Percentiles rank a stretch among this genome's conserved stretches.
These are phyloP conservation scores for Cheilosia pagana DNA, from an alignment of 2,888 invertebrate species.

Conservation along the genomic window DNA sequence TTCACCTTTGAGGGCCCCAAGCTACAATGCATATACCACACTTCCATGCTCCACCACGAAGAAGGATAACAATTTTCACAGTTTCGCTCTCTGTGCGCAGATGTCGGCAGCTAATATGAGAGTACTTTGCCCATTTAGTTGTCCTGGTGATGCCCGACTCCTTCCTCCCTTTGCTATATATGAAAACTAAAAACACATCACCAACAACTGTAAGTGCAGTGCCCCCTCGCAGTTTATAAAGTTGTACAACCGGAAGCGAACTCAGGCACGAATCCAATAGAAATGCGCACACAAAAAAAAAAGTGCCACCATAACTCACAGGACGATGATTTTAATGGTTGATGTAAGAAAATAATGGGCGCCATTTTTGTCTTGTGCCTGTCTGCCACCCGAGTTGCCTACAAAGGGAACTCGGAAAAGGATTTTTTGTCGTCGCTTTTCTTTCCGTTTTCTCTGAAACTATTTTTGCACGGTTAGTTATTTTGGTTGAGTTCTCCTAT, in stretches of 20 bases:
- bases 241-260: constrained; percentile 67
- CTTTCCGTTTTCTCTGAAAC: constrained; percentile 55
- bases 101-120: constrained; percentile 64
- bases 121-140: constrained; percentile 42
- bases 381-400: constrained; percentile 56
- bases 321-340: constrained; percentile 74
- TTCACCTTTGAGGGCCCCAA: constrained; percentile 52
- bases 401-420: constrained; percentile 58
- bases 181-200: constrained; percentile 8
- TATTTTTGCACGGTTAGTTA: constrained; percentile 72
- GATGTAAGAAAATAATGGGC: constrained; percentile 75
- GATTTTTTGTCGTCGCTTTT: constrained; percentile 13
- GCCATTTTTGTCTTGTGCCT: constrained; percentile 73
- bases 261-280: constrained; percentile 58
- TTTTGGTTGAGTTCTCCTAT: constrained; percentile 70
- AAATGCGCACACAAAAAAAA: constrained; percentile 36
- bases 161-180: constrained; percentile 26
- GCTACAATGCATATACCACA: constrained; percentile 12
- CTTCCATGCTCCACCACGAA: neutral
- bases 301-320: constrained; percentile 63
- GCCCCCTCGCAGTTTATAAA: constrained; percentile 66
- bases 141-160: constrained; percentile 47
- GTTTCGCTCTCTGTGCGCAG: constrained; percentile 47
- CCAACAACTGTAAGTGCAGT: constrained; percentile 53
- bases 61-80: constrained; percentile 50